A percentile compares a stretch with the other conserved stretches of the same genome.
These are phyloP conservation scores for Meriones unguiculatus DNA, from an alignment of 2,113 vertebrate species.

Conservation along the genomic window DNA sequence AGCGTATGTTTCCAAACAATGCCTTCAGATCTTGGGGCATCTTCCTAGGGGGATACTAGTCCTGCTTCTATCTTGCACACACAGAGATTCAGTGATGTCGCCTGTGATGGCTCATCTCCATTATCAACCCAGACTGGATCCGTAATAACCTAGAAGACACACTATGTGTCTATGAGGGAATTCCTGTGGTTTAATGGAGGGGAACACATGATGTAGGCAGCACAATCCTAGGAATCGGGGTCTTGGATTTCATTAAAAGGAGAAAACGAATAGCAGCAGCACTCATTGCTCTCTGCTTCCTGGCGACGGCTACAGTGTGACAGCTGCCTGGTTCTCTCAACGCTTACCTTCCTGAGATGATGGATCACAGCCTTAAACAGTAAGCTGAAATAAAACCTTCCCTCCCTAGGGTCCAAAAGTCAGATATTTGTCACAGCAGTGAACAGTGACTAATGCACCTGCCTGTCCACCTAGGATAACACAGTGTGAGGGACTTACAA, in stretches of 20 bases:
- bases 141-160: neutral
- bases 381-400: neutral
- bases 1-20: neutral
- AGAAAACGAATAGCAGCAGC: neutral
- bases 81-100: neutral
- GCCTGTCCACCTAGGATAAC: neutral
- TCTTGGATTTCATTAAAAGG: neutral
- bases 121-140: neutral
- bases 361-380: neutral
- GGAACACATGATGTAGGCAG: neutral
- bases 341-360: neutral
- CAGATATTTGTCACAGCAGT: neutral
- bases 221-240: no score
- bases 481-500: fast-evolving
- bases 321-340: neutral
- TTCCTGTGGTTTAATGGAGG: neutral
- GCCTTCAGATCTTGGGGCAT: neutral
- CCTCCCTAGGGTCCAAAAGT: neutral
- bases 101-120: neutral
- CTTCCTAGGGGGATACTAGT: neutral
- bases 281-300: neutral
- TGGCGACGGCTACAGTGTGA: neutral
- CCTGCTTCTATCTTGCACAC: neutral
- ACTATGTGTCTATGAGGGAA: neutral
- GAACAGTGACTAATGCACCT: neutral